Percentiles rank a stretch among this genome's conserved stretches.
Evolutionary conservation across 2,113 vertebrate species (phyloP).

Genomic region (Tetrao urogallus): DNA sequence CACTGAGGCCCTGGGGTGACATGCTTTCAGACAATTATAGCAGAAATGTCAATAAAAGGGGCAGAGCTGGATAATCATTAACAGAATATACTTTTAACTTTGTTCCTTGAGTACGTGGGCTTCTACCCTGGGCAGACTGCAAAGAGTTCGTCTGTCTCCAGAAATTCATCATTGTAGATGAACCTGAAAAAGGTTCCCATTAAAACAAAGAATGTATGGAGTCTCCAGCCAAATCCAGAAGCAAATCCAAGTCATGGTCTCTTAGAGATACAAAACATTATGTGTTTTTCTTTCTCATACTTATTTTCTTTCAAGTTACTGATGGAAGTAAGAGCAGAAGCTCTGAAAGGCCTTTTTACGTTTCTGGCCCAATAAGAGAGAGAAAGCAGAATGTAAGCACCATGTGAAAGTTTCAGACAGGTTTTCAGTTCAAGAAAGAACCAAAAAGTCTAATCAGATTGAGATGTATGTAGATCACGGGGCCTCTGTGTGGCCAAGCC

Average conservation of each 20-base stretch:
- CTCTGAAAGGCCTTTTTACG: background rate
- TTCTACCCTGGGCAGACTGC: background rate
- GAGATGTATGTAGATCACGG: background rate
- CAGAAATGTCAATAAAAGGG: background rate
- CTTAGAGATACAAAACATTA: background rate
- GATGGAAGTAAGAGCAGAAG: background rate
- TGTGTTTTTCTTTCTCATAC: background rate
- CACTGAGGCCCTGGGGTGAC: background rate
- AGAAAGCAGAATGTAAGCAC: background rate
- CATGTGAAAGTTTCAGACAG: background rate
- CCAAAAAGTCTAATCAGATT: background rate
- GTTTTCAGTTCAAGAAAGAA: background rate
- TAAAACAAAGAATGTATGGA: background rate
- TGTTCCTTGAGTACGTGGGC: background rate
- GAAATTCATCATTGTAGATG: background rate
- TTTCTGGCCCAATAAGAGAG: background rate
- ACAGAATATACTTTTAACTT: background rate
- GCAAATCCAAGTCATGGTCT: background rate
- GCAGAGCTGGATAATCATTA: constrained; percentile 14
- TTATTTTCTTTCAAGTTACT: background rate
- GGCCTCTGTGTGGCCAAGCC: background rate
- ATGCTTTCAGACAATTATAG: background rate
- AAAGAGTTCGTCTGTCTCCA: background rate
- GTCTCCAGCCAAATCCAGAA: background rate
- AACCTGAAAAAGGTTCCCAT: background rate